Conservation (phyloP, 2,797 vertebrate species). For the Triplophysa yarkandensis region DNA sequence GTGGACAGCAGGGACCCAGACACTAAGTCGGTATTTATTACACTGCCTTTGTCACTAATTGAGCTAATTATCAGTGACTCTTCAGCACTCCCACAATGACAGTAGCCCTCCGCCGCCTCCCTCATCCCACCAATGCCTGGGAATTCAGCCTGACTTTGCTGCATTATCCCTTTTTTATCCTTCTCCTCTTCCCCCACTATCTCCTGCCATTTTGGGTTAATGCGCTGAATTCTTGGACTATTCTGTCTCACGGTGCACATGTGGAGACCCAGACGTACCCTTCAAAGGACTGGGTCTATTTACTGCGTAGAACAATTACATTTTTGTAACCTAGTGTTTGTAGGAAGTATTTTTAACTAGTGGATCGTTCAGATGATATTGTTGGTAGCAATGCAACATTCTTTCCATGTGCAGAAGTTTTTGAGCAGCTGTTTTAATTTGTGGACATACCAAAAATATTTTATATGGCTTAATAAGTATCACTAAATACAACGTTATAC, state of each 20-base stretch:
- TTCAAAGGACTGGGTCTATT: constrained; percentile 12
- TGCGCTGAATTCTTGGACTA: constrained; percentile 29
- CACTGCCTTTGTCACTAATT: constrained; percentile 99
- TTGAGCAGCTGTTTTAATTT: too few species aligned
- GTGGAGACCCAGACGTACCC: constrained; percentile 33
- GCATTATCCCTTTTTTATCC: constrained; percentile 57
- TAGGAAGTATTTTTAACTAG: too few species aligned
- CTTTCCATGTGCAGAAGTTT: too few species aligned
- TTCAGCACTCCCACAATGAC: constrained; percentile 93
- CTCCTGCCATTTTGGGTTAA: constrained; percentile 28
- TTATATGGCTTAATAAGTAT: too few species aligned
- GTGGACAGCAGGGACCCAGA: constrained; percentile 99
- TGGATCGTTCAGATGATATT: too few species aligned
- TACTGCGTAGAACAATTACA: constrained; percentile 18
- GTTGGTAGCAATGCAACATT: too few species aligned
- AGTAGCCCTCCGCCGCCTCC: constrained; percentile 65
- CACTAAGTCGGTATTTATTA: constrained; percentile 99
- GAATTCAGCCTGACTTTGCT: constrained; percentile 71
- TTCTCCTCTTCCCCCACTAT: constrained; percentile 50
- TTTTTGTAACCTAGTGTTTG: constrained; percentile 19
- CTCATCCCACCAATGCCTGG: constrained; percentile 72
- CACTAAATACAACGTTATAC: too few species aligned
- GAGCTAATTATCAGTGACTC: constrained; percentile 99
- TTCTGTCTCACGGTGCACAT: constrained; percentile 33
- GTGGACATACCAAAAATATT: too few species aligned